A percentile compares a stretch with the other conserved stretches of the same genome.
Conservation (phyloP, 2,797 vertebrate species). For the Myotis planiceps region DNA sequence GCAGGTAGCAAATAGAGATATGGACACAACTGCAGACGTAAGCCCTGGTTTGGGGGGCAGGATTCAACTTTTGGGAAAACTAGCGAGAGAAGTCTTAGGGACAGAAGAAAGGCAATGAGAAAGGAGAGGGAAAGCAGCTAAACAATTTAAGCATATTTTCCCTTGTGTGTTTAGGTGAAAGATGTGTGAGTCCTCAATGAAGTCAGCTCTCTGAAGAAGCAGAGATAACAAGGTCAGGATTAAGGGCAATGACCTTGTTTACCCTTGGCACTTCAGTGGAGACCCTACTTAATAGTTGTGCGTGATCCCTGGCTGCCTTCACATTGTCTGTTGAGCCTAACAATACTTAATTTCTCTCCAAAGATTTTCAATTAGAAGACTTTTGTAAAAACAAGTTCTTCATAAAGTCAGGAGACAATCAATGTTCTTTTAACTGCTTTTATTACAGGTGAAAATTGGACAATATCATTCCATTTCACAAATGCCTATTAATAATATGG, state of each 20-base stretch:
- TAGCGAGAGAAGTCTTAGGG: not conserved
- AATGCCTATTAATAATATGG: not conserved
- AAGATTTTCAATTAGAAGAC: not conserved
- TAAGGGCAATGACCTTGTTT: not conserved
- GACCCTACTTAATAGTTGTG: not conserved
- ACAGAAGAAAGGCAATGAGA: not conserved
- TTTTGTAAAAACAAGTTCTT: not conserved
- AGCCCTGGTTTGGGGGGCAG: not conserved
- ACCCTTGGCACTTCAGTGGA: not conserved
- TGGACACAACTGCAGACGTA: not conserved
- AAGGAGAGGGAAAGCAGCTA: not conserved
- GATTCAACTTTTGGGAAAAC: not conserved
- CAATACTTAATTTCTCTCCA: not conserved
- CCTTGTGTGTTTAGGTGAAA: not conserved
- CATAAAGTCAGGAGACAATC: slow-evolving; percentile 8
- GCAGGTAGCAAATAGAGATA: not conserved
- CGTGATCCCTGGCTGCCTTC: not conserved
- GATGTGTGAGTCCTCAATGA: not conserved
- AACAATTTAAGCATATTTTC: not conserved
- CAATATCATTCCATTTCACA: not conserved
- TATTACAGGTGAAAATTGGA: not conserved
- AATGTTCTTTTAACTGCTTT: not conserved
- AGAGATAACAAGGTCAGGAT: not conserved
- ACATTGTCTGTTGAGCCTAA: not conserved
- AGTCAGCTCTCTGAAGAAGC: not conserved